phyloP scores from a whole-genome alignment of 2,888 invertebrate genomes.

The Nomada ruficornis region DNA sequence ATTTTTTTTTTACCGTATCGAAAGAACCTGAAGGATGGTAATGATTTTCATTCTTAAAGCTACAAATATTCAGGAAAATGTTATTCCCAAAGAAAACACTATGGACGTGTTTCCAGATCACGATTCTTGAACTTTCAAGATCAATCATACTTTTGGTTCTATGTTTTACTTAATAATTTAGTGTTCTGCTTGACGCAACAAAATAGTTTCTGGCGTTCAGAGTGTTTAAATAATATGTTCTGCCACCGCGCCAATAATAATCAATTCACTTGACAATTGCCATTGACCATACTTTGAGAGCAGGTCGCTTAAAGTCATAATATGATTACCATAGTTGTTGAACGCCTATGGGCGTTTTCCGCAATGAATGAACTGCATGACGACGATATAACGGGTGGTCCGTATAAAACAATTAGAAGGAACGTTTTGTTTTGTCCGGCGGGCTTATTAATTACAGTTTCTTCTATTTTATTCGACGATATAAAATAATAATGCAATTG shows the following conservation, averaged over 20 bases:
- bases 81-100: background rate
- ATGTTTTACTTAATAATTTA: background rate
- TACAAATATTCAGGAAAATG: background rate
- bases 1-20: too few relatives aligned
- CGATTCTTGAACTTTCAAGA: background rate
- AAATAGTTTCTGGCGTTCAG: background rate
- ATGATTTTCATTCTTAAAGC: background rate
- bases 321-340: background rate
- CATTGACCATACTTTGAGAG: background rate
- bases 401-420: background rate
- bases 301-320: background rate
- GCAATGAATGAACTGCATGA: background rate
- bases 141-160: background rate
- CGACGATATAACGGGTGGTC: background rate
- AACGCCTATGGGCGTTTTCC: constrained; percentile 6
- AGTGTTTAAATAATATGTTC: background rate
- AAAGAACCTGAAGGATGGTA: too few relatives aligned
- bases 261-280: background rate
- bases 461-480: too few relatives aligned
- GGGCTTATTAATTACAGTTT: too few relatives aligned
- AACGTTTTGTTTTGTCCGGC: too few relatives aligned
- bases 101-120: too few relatives aligned
- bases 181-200: too few relatives aligned
- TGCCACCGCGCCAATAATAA: too few relatives aligned
- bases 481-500: too few relatives aligned